Evolutionary conservation across 2,888 invertebrate species (phyloP).

Genomic region (Andrena praecox): DNA sequence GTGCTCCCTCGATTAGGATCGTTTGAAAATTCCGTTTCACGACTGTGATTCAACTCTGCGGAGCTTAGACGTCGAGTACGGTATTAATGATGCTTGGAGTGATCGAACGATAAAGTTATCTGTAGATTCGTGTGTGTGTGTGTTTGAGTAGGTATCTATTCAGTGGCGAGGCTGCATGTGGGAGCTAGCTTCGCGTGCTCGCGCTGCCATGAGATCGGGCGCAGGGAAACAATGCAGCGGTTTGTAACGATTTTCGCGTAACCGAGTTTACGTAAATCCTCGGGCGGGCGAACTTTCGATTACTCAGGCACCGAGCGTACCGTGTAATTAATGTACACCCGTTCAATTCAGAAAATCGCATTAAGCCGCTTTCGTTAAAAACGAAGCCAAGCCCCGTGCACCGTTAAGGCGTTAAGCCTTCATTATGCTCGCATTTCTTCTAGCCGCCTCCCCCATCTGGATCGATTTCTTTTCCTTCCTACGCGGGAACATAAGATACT

Average conservation of each 20-base stretch:
- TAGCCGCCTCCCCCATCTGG: background rate
- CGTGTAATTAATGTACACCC: slow-evolving; percentile 31
- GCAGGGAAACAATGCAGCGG: slow-evolving; percentile 14
- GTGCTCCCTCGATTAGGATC: background rate
- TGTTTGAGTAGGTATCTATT: background rate
- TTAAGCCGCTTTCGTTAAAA: background rate
- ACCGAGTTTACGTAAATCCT: slow-evolving; percentile 38
- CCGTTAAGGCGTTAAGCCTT: slow-evolving; percentile 11
- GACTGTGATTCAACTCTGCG: too few species aligned
- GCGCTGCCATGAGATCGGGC: background rate
- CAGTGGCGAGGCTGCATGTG: background rate
- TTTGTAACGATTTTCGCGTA: slow-evolving; percentile 35
- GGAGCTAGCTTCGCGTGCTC: background rate
- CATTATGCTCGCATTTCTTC: slow-evolving; percentile 5
- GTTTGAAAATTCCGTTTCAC: background rate
- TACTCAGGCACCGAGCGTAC: slow-evolving; percentile 1
- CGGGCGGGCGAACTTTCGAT: slow-evolving; percentile 31
- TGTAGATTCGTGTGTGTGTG: too few species aligned
- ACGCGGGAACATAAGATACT: background rate
- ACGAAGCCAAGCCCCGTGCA: background rate
- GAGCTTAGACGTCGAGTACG: too few species aligned
- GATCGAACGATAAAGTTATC: too few species aligned
- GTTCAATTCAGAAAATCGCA: slow-evolving; percentile 12
- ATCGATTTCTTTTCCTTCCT: background rate
- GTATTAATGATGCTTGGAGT: too few species aligned